Percentiles rank a stretch among this genome's conserved stretches.
Conservation (phyloP, 2,113 vertebrate species). For the human (Homo sapiens) region DNA sequence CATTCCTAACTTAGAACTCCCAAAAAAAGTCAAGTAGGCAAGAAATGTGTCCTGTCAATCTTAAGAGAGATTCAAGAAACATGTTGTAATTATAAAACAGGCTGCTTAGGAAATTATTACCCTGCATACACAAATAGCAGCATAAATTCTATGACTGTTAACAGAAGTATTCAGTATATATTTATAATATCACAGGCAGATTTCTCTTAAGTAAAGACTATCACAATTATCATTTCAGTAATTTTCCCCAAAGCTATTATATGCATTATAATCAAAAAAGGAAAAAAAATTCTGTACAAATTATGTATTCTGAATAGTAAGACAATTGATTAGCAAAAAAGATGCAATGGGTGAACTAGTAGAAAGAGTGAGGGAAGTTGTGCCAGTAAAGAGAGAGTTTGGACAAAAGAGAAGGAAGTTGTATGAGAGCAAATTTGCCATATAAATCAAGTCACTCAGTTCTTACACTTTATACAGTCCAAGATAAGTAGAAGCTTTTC, state of each 20-base stretch:
- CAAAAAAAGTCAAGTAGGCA: background rate
- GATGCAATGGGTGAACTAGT: background rate
- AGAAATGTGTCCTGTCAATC: background rate
- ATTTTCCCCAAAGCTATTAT: background rate
- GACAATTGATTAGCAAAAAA: background rate
- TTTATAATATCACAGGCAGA: background rate
- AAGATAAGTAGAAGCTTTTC: background rate
- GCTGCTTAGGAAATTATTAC: background rate
- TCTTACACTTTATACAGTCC: background rate
- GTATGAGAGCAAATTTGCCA: background rate
- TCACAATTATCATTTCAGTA: background rate
- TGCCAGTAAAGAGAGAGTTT: no score
- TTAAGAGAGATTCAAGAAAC: background rate
- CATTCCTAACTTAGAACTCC: background rate
- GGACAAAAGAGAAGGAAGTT: background rate
- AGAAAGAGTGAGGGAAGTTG: background rate
- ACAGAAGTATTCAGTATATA: background rate
- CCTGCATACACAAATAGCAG: background rate
- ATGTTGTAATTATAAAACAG: background rate
- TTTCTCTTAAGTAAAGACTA: background rate
- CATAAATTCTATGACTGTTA: background rate
- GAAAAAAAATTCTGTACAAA: background rate
- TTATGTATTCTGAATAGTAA: background rate
- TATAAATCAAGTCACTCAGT: background rate
- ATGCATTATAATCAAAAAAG: background rate